Evolutionary conservation across 2,888 invertebrate genomes (phyloP).

Genomic region (Coelinius sp.): DNA sequence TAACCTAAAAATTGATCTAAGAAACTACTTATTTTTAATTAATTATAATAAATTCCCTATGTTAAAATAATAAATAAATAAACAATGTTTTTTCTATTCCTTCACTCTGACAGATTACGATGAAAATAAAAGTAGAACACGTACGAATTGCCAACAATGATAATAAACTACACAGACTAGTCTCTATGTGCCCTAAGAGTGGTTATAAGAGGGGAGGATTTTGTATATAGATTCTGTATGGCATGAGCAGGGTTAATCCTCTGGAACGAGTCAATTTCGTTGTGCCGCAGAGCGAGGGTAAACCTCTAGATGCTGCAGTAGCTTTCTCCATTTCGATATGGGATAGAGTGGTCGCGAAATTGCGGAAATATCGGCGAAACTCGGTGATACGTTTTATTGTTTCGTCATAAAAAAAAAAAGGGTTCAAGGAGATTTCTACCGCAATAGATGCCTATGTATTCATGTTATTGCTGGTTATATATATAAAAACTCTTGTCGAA

Average conservation of each 20-base stretch:
- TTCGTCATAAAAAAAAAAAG: constrained; percentile 46
- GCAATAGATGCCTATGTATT: neutral
- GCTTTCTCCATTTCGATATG: constrained; percentile 52
- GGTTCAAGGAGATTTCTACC: neutral
- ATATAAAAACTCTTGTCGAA: neutral
- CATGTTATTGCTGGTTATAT: constrained; percentile 11
- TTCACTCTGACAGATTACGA: neutral
- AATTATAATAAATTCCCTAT: too few relatives aligned
- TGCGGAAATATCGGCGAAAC: constrained; percentile 49
- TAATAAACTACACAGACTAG: constrained; percentile 12
- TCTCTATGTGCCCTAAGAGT: neutral
- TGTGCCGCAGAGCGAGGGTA: constrained; percentile 58
- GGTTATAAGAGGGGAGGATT: neutral
- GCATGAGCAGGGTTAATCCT: constrained; percentile 53
- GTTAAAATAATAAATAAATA: too few relatives aligned
- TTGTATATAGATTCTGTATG: neutral
- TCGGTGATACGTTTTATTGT: constrained; percentile 51
- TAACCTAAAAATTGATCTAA: too few relatives aligned
- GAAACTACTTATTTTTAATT: too few relatives aligned
- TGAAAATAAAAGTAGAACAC: constrained; percentile 2
- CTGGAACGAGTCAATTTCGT: constrained; percentile 61
- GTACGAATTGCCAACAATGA: constrained; percentile 19
- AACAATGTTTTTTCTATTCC: neutral
- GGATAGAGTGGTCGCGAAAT: constrained; percentile 39
- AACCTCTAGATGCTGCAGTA: constrained; percentile 54